A percentile compares a stretch with the other conserved stretches of the same genome.
phyloP scores from a whole-genome alignment of 2,113 vertebrate species.

The Pionites leucogaster region DNA sequence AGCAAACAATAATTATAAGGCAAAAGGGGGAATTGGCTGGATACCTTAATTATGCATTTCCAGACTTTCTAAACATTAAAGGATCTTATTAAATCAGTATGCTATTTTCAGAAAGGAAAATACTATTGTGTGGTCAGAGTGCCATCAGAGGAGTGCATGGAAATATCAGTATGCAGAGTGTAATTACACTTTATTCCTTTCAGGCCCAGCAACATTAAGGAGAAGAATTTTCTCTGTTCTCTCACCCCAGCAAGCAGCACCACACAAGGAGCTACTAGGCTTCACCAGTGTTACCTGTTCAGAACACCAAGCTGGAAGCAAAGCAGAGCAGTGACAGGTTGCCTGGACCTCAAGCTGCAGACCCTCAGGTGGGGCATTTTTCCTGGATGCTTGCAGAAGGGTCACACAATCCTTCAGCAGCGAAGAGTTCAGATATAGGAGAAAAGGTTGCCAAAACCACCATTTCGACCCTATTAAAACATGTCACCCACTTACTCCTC shows the following conservation, averaged over 20 bases:
- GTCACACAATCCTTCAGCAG: not conserved
- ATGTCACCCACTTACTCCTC: not conserved
- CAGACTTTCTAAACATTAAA: constrained; percentile 43
- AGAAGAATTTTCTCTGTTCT: not conserved
- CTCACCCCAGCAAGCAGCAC: not conserved
- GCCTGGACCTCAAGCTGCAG: not conserved
- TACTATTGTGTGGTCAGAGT: not conserved
- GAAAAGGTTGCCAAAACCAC: not conserved
- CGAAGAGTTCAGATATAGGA: not conserved
- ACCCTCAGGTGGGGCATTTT: not conserved
- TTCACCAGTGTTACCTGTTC: not conserved
- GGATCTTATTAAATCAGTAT: constrained; percentile 18
- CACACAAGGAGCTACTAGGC: fast-evolving
- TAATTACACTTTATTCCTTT: not conserved
- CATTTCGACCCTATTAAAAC: not conserved
- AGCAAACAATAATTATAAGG: constrained; percentile 58
- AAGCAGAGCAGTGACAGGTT: not conserved
- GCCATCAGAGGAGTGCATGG: not conserved
- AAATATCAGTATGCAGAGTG: fast-evolving
- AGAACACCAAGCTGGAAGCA: not conserved
- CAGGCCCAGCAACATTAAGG: not conserved
- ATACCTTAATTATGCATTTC: constrained; percentile 63
- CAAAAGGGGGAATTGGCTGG: constrained; percentile 42
- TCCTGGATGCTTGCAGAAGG: not conserved
- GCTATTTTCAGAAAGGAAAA: constrained; percentile 48